These are phyloP conservation scores for Corythornis cristatus DNA, from an alignment of 2,113 vertebrate genomes.

Conservation along the genomic window DNA sequence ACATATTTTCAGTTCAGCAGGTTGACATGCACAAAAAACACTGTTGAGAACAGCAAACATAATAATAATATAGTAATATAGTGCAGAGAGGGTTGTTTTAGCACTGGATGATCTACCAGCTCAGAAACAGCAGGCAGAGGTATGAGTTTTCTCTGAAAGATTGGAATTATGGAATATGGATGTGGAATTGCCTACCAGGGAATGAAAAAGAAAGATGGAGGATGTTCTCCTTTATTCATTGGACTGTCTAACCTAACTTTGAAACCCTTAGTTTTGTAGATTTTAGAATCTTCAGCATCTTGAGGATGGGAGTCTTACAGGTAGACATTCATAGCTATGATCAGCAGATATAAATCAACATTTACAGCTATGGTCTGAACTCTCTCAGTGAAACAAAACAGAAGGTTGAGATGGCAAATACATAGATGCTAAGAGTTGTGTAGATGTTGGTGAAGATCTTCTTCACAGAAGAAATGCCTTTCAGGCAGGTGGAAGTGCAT, in stretches of 20 bases:
- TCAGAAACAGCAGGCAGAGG: not conserved
- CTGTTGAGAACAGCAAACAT: not conserved
- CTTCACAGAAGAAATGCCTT: not conserved
- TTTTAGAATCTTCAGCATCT: not conserved
- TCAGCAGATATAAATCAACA: not conserved
- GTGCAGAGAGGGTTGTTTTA: not conserved
- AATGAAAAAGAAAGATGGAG: not conserved
- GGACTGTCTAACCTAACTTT: not conserved
- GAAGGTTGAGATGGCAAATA: not conserved
- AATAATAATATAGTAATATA: not conserved
- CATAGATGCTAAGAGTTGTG: not conserved
- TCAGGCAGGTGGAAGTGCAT: not conserved
- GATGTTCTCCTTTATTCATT: not conserved
- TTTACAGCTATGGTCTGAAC: not conserved
- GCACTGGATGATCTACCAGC: not conserved
- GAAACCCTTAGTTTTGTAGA: not conserved
- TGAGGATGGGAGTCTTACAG: not conserved
- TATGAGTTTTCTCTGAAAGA: not conserved
- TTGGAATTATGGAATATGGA: not conserved
- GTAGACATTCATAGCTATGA: not conserved
- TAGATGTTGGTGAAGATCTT: not conserved
- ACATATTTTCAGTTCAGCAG: not conserved
- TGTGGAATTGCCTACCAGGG: not conserved
- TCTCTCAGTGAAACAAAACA: not conserved
- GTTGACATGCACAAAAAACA: not conserved